These are phyloP conservation scores for Chironomus riparius DNA, from an alignment of 2,888 invertebrate genomes.

Conservation along the genomic window DNA sequence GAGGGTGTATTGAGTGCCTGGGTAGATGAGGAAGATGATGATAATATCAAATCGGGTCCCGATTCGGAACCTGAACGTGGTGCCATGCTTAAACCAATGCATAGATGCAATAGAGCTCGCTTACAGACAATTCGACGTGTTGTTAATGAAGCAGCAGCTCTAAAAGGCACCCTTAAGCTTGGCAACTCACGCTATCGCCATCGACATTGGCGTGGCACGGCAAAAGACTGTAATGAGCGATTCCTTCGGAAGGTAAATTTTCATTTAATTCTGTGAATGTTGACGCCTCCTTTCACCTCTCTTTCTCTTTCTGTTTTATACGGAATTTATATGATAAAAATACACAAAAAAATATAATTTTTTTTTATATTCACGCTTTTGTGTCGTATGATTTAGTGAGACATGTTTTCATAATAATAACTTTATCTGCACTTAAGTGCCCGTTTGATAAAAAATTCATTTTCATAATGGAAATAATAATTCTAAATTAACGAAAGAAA, in stretches of 20 bases:
- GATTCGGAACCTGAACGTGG: conserved; percentile 66
- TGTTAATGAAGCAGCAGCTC: conserved; percentile 59
- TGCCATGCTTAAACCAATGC: conserved; percentile 44
- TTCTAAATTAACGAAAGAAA: not conserved
- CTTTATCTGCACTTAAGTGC: conserved; percentile 6
- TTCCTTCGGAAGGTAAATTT: conserved; percentile 73
- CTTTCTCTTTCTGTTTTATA: not conserved
- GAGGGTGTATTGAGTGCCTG: conserved; percentile 70
- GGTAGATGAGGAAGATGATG: conserved; percentile 64
- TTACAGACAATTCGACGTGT: conserved; percentile 59
- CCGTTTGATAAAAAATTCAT: not conserved
- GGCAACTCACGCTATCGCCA: conserved; percentile 66
- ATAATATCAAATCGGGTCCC: conserved; percentile 61
- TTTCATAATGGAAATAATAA: not conserved
- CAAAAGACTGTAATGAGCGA: conserved; percentile 79
- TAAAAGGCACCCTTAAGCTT: conserved; percentile 55
- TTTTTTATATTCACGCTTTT: not conserved
- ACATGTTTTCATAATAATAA: not conserved
- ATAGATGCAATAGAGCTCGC: conserved; percentile 51
- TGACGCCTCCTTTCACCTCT: not conserved
- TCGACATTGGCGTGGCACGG: conserved; percentile 76
- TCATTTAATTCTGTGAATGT: conserved; percentile 20
- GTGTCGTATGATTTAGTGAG: not conserved
- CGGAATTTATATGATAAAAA: not conserved
- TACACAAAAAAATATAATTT: not conserved